phyloP scores from a whole-genome alignment of 2,113 vertebrate genomes.

The Protobothrops flavoviridis region DNA sequence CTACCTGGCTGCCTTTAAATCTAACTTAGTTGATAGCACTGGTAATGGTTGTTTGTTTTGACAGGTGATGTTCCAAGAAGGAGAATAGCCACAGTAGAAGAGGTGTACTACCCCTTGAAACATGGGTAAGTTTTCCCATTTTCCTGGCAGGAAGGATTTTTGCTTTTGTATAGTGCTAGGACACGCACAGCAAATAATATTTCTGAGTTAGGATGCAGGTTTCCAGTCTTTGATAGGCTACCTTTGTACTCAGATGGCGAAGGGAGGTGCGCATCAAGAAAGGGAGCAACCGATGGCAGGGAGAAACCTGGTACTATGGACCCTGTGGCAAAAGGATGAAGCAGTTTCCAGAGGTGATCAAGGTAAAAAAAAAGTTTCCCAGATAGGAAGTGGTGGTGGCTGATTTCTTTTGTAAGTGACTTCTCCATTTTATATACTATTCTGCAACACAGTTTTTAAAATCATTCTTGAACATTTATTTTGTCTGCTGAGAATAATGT shows the following conservation, averaged over 20 bases:
- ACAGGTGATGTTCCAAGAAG: constrained; percentile 81
- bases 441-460: not conserved
- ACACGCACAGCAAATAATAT: rapidly evolving
- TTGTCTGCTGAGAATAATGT: not conserved
- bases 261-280: constrained; percentile 91
- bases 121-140: constrained; percentile 80
- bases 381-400: not conserved
- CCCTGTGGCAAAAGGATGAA: constrained; percentile 96
- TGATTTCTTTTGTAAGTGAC: not conserved
- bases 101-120: constrained; percentile 87
- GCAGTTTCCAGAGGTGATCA: constrained; percentile 95
- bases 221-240: constrained; percentile 38
- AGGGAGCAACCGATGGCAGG: constrained; percentile 88
- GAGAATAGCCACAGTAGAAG: constrained; percentile 87
- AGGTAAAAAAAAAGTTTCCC: constrained; percentile 66
- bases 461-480: not conserved
- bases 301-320: constrained; percentile 97
- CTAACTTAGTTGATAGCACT: rapidly evolving
- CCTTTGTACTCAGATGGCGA: constrained; percentile 79
- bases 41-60: constrained; percentile 10
- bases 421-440: not conserved
- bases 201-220: constrained; percentile 33
- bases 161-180: not conserved
- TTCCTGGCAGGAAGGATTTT: not conserved
- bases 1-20: not conserved